Evolutionary conservation across 2,888 invertebrate species (phyloP).

Genomic region (Frankliniella fusca): DNA sequence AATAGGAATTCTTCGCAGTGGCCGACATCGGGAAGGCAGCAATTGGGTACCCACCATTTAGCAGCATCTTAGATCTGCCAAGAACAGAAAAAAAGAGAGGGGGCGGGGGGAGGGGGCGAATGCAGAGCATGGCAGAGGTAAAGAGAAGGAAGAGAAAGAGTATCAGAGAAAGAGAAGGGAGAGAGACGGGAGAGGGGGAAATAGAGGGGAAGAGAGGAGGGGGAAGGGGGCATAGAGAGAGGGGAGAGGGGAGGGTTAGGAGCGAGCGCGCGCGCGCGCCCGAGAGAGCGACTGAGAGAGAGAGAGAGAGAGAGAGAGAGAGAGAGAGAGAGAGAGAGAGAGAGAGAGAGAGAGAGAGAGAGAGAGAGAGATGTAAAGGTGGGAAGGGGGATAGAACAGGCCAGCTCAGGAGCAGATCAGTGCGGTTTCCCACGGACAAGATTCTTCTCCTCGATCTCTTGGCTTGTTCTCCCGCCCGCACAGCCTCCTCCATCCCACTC

Average conservation of each 20-base stretch:
- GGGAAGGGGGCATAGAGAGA: constrained; percentile 24
- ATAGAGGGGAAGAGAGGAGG: not conserved
- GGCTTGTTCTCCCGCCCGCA: constrained; percentile 23
- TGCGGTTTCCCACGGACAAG: constrained; percentile 25
- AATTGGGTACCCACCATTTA: constrained; percentile 24
- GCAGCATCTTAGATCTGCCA: constrained; percentile 22
- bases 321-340: constrained; percentile 24
- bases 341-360: constrained; percentile 32
- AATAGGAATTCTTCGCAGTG: constrained; percentile 17
- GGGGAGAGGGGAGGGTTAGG: constrained; percentile 17
- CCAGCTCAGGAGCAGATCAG: constrained; percentile 26
- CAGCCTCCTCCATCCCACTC: constrained; percentile 13
- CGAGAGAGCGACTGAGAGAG: constrained; percentile 18
- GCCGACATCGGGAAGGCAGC: constrained; percentile 4
- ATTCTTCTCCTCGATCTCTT: constrained; percentile 8
- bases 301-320: not conserved
- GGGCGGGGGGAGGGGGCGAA: not conserved
- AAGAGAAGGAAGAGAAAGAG: not conserved
- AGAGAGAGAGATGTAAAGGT: constrained; percentile 21
- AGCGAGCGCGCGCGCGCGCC: constrained; percentile 31
- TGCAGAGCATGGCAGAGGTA: not conserved
- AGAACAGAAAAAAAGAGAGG: not conserved
- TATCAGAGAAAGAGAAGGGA: not conserved
- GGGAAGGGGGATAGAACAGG: constrained; percentile 7
- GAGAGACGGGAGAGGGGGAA: not conserved